Evolutionary conservation across 37 sponge, comb jelly and placozoan genomes (phyloP).

Genomic region (Ianthella basta): DNA sequence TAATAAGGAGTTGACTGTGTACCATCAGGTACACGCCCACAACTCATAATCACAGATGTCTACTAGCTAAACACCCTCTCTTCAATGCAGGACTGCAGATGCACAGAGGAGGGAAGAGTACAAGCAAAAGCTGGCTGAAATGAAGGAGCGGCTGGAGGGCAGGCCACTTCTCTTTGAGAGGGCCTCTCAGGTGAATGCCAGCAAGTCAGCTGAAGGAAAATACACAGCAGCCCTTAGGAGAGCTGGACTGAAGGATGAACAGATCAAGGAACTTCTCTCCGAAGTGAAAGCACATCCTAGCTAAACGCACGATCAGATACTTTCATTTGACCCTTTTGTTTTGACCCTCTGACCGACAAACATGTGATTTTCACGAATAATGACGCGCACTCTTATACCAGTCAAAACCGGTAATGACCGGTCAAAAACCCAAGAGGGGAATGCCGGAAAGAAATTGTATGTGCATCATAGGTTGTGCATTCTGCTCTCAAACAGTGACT

Average conservation of each 20-base stretch:
- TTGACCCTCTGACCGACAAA: not conserved
- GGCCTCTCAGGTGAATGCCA: slow-evolving; percentile 38
- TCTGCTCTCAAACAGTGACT: no score
- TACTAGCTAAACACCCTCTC: not conserved
- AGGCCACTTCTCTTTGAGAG: slow-evolving; percentile 88
- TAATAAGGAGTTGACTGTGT: not conserved
- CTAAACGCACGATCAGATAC: no score
- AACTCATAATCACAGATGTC: not conserved
- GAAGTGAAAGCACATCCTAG: not conserved
- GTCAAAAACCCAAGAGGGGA: slow-evolving; percentile 20
- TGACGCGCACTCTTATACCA: slow-evolving; percentile 2
- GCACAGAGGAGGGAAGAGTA: slow-evolving; percentile 52
- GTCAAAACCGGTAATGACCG: slow-evolving; percentile 30
- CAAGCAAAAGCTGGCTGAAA: slow-evolving; percentile 67
- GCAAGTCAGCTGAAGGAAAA: slow-evolving; percentile 57
- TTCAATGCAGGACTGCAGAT: slow-evolving; percentile 50
- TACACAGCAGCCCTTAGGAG: slow-evolving; percentile 55
- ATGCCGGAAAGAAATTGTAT: not conserved
- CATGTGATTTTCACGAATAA: slow-evolving; percentile 22
- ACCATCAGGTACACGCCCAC: not conserved
- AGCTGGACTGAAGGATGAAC: slow-evolving; percentile 56
- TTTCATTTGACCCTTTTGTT: not conserved
- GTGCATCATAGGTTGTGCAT: no score
- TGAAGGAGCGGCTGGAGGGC: slow-evolving; percentile 70
- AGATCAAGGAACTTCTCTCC: slow-evolving; percentile 42